Evolutionary conservation across 2,888 invertebrate genomes (phyloP).

Genomic region (Strigamia crassipes): DNA sequence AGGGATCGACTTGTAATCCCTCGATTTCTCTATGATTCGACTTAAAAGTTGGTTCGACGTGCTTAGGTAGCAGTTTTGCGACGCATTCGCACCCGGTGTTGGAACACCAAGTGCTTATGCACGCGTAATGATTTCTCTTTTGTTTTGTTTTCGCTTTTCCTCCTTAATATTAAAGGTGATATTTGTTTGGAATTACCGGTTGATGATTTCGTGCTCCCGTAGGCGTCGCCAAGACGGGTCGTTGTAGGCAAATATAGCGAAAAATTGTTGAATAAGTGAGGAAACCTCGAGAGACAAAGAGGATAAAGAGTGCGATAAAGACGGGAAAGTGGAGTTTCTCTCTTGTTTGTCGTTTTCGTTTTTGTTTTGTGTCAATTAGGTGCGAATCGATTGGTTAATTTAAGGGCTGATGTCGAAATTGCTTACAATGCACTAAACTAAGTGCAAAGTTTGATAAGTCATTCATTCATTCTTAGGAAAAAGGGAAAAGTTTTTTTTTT

Average conservation of each 20-base stretch:
- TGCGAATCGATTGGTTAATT: neutral
- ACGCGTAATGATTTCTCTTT: neutral
- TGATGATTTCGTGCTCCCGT: too few species aligned
- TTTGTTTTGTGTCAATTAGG: slow-evolving; percentile 15
- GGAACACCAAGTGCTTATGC: neutral
- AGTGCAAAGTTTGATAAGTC: slow-evolving; percentile 21
- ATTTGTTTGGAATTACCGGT: too few species aligned
- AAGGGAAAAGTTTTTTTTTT: neutral
- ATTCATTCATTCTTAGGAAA: neutral
- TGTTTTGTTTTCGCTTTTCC: neutral
- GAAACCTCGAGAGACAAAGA: slow-evolving; percentile 1
- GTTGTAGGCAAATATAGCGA: too few species aligned
- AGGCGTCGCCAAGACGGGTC: too few species aligned
- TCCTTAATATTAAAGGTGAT: too few species aligned
- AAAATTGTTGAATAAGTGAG: neutral
- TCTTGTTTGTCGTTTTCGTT: neutral
- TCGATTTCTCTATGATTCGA: neutral
- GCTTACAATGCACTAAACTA: neutral
- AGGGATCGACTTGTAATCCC: neutral
- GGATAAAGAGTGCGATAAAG: neutral
- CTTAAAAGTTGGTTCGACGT: neutral
- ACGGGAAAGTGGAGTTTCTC: neutral
- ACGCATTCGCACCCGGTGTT: neutral
- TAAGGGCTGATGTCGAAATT: neutral
- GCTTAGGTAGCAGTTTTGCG: neutral